Base-by-base conservation (phyloP, 2,797 vertebrate species). In the Remorina albescens region DNA sequence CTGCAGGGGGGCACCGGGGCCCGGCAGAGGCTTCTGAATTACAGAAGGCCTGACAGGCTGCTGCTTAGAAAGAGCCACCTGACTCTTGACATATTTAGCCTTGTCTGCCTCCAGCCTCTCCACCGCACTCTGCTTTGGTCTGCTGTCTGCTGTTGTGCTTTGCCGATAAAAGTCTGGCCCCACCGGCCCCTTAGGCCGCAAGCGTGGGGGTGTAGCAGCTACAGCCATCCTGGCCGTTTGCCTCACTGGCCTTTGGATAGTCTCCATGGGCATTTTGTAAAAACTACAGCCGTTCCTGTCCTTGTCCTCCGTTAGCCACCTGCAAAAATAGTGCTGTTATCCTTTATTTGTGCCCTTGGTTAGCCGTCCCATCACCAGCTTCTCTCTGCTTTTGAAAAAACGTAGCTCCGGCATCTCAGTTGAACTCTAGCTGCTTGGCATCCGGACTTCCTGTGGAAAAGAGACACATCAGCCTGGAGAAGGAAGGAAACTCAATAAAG, bases 71-170 rank as follows among this genome's bases (percentile, higher is more conserved):
- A 93, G 95, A 74, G 94, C 97, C 46, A 96, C 96, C 18, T 92
- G 95, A 86, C 96, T 98, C 91, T 99, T 98, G 66, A 99, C 97
- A 0, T 99, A 99, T 80, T 99, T 98, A n/a, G 95, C 95, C 87
- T 98, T 99, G 94, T 99, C 98, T 0, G 98, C 98, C 67, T 98
- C 98, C 92, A 99, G 92, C 75, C 97, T 92, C 78, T 99, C 98
- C 83, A 98, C 97, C 0, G 98, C 98, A 2, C 97, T 99, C 56
- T 93, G 96, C 73, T 94, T 97, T 0, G 93, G 93, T 2, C 83
- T 67, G 0, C 71, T 75, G 0, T 80, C 64, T 0, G 88, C 80
- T 0, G 88, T 62, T 0, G 89, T 78, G 0, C 77, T 74, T 19
- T 90, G 92, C 6, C 89, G 92, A 80, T 94, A 94, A 85, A 96